phyloP scores from a whole-genome alignment of 2,888 invertebrate species.

The Cyaniris semiargus region DNA sequence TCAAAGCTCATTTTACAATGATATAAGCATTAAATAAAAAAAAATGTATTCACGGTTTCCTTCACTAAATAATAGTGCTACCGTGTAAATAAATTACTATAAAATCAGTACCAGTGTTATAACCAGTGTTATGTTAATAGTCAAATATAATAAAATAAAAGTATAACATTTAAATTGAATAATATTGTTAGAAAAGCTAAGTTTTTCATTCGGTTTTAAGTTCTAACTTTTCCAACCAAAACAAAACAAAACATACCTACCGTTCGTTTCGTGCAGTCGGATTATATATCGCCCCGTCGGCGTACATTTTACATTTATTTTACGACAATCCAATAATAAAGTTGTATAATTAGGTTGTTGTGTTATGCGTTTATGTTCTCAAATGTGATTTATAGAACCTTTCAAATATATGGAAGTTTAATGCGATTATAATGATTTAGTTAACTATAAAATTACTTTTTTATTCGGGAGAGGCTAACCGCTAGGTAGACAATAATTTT shows the following conservation, averaged over 20 bases:
- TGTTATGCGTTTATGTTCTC: constrained; percentile 6
- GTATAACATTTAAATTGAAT: not conserved
- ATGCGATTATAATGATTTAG: not conserved
- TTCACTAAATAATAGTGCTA: not conserved
- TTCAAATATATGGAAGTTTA: not conserved
- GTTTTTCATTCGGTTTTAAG: not conserved
- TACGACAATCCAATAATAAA: constrained; percentile 26
- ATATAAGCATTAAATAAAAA: not conserved
- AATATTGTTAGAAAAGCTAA: not conserved
- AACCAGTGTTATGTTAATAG: not conserved
- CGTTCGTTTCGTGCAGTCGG: constrained; percentile 2
- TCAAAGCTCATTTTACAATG: not conserved
- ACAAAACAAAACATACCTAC: not conserved
- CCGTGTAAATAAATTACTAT: not conserved
- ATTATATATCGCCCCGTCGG: not conserved
- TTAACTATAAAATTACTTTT: not conserved
- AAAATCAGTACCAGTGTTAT: not conserved
- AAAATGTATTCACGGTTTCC: not conserved
- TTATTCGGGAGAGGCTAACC: not conserved
- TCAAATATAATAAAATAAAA: no score
- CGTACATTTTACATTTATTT: constrained; percentile 23
- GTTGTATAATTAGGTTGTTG: constrained; percentile 21
- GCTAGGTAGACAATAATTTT: no score
- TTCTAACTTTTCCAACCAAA: not conserved
- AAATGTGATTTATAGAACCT: constrained; percentile 14